These are phyloP conservation scores for Upupa epops DNA, from an alignment of 2,113 vertebrate genomes.

Conservation along the genomic window DNA sequence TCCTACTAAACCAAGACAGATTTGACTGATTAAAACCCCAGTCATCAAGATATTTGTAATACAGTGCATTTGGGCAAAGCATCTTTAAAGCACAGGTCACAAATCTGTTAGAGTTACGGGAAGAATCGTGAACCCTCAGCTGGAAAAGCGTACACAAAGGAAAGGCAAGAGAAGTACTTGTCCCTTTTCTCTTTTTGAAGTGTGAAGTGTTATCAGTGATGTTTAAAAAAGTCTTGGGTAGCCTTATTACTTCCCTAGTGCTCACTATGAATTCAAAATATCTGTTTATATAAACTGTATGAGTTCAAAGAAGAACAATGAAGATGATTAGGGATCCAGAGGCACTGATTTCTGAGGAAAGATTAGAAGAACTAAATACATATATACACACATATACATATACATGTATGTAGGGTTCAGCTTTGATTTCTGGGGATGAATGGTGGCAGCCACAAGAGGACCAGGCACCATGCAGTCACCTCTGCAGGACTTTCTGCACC, in stretches of 20 bases:
- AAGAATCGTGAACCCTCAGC: constrained; percentile 27
- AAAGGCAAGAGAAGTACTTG: background rate
- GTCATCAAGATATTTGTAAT: constrained; percentile 58
- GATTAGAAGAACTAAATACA: background rate
- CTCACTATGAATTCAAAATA: constrained; percentile 5
- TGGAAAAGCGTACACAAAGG: background rate
- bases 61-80: constrained; percentile 10
- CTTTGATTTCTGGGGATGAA: background rate
- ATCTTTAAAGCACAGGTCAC: constrained; percentile 33
- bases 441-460: background rate
- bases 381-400: background rate
- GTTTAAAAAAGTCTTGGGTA: background rate
- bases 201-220: background rate
- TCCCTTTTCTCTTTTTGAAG: background rate
- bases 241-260: background rate
- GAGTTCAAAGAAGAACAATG: constrained; percentile 2
- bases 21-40: constrained; percentile 82
- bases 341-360: background rate
- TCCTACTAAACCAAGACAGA: constrained; percentile 79
- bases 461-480: background rate
- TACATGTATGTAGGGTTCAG: background rate
- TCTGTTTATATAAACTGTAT: background rate
- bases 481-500: background rate
- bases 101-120: constrained; percentile 30
- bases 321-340: background rate